Conservation (phyloP, 2,113 vertebrate genomes). For the Urocitellus parryii region DNA sequence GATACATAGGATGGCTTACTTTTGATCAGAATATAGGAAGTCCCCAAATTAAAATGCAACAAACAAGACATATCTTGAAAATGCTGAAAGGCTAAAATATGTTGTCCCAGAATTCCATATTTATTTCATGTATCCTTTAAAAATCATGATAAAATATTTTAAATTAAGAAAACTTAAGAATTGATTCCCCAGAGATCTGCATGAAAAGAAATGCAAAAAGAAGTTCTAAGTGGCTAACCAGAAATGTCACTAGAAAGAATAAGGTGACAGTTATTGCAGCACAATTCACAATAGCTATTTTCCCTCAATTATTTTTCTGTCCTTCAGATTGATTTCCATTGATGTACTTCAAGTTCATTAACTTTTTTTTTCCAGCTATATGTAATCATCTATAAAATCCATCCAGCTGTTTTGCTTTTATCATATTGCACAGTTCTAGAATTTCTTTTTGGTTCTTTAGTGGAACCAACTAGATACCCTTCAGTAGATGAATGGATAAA, state of each 20-base stretch:
- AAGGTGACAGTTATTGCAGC: neutral
- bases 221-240: neutral
- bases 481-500: too few relatives aligned
- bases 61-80: neutral
- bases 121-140: neutral
- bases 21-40: neutral
- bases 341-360: neutral
- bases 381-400: neutral
- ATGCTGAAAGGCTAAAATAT: neutral
- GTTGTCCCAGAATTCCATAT: neutral
- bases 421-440: neutral
- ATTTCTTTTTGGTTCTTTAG: neutral
- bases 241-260: neutral
- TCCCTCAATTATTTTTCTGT: neutral
- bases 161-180: neutral
- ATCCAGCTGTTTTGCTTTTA: neutral
- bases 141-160: neutral
- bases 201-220: neutral
- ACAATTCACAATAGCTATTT: neutral
- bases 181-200: neutral
- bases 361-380: neutral
- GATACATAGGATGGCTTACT: neutral
- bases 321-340: neutral
- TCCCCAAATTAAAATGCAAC: neutral
- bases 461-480: too few relatives aligned